These are phyloP conservation scores for Eurosta solidaginis DNA, from an alignment of 1,140 invertebrate genomes.

Conservation along the genomic window DNA sequence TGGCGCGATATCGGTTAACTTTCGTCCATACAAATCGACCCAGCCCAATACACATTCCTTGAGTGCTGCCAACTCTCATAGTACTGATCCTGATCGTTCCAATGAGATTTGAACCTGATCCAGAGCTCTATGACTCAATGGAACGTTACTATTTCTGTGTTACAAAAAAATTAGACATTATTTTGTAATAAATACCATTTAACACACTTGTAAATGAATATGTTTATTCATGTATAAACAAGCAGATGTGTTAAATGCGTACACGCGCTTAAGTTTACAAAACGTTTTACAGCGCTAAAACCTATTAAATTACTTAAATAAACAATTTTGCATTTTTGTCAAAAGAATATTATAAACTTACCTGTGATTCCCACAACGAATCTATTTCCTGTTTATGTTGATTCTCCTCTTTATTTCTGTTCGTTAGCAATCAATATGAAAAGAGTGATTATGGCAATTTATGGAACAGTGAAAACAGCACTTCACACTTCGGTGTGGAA, in stretches of 20 bases:
- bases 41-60: no score
- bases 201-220: neutral
- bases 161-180: no score
- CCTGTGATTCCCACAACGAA: neutral
- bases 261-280: neutral
- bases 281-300: neutral
- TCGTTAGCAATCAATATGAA: no score
- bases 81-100: no score
- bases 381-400: neutral
- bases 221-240: neutral
- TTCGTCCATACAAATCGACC: no score
- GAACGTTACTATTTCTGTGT: no score
- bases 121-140: no score
- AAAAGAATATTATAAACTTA: neutral
- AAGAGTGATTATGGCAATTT: neutral
- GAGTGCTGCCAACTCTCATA: no score
- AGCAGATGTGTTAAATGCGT: neutral
- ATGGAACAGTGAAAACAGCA: no score
- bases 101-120: no score
- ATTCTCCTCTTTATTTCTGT: neutral
- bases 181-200: no score
- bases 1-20: no score
- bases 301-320: conserved; percentile 12
- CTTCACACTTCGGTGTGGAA: conserved; percentile 8
- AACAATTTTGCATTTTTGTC: neutral